Evolutionary conservation across 2,888 invertebrate genomes (phyloP), one percentile per base, ranked within the genome.

Genomic region (Hirtodrosophila trivittata): DNA sequence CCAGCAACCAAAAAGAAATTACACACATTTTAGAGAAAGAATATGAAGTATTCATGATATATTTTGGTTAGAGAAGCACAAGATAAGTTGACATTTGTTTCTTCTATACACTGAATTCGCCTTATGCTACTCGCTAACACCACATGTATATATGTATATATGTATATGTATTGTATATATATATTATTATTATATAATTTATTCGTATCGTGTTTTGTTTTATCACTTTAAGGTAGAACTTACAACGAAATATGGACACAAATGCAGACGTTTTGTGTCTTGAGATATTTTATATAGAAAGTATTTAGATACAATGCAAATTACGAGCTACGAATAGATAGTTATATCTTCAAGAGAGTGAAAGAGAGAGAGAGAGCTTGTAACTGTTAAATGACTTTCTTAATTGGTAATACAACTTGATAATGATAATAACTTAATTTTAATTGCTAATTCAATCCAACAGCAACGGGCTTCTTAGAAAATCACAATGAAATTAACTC

Each of bases 401-500:
- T 72, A 65, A 13, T 13, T 47, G 8, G 14, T 43, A 49, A 18
- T 57, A 72, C 69, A 72, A 73, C 66, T 38, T 60, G 73, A 51
- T 43, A 56, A 33, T 67, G 43, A 42, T 64, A 42, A 52, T 54
- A 32, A 10, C 55, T 54, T 21, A 18, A 14, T 43, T 54, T 75
- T 68, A 65, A 49, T 67, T 68, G 64, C 64, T 56, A 57, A 58
- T 55, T 46, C 52, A 58, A 51, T 30, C 60, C 54, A 60, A 69
- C 74, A 60, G 72, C 74, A 65, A 68, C 30, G 33, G 60, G 65
- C 66, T 65, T 58, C 56, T 47, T 58, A 41, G 46, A 55, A 66
- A 67, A 82, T 84, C 81, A 81, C 81, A 84, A 66, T 78, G 38
- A 75, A 52, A 49, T 65, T 57, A 3, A 77, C 50, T 43, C 45